Evolutionary conservation across 2,797 vertebrate genomes (phyloP).

Genomic region (Ctenosaura bakeri): DNA sequence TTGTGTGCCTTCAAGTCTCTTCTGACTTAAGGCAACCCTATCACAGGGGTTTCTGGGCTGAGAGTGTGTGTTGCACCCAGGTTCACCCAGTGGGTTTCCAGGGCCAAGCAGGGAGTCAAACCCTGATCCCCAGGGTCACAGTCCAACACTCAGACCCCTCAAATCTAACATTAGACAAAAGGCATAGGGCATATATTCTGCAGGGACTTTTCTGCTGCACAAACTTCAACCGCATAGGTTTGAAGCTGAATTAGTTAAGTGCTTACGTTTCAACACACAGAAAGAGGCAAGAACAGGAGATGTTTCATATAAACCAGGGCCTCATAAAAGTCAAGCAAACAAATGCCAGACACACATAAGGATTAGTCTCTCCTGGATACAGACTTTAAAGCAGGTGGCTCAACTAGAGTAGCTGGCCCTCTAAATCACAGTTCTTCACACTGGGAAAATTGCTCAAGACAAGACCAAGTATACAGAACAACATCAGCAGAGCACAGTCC

Average conservation of each 20-base stretch:
- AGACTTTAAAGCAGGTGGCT: conserved; percentile 20
- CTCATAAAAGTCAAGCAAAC: conserved; percentile 4
- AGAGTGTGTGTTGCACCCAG: too few relatives aligned
- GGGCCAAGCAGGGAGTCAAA: too few relatives aligned
- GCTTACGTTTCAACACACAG: background rate
- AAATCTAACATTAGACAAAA: background rate
- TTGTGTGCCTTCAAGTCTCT: too few relatives aligned
- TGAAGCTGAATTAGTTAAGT: background rate
- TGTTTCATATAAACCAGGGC: background rate
- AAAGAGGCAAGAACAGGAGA: conserved; percentile 6
- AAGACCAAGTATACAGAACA: background rate
- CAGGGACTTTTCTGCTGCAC: background rate
- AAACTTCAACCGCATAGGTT: background rate
- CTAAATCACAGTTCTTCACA: background rate
- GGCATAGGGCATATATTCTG: background rate
- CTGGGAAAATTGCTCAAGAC: background rate
- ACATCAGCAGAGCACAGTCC: background rate
- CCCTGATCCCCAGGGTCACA: too few relatives aligned
- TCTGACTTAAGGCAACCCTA: too few relatives aligned
- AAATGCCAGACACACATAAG: background rate
- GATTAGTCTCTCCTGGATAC: conserved; percentile 3
- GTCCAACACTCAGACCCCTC: too few relatives aligned
- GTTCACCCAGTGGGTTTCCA: too few relatives aligned
- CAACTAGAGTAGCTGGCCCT: background rate
- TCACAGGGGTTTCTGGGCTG: too few relatives aligned